Evolutionary conservation across 2,797 vertebrate species (phyloP).

Genomic region (Galagoides demidoff): DNA sequence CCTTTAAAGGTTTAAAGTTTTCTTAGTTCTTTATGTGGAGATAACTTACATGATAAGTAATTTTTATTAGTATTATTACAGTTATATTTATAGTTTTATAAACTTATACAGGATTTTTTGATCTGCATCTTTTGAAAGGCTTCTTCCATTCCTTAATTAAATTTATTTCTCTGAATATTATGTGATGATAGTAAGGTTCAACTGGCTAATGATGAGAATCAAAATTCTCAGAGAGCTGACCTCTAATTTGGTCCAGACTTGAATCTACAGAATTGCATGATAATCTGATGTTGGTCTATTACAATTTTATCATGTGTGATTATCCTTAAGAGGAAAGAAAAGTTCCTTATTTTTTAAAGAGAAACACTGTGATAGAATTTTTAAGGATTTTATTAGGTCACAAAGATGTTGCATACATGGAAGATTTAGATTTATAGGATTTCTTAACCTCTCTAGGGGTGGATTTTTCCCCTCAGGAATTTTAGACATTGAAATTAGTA

Average conservation of each 20-base stretch:
- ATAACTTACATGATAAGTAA: neutral
- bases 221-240: slow-evolving; percentile 23
- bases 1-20: slow-evolving; percentile 9
- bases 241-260: slow-evolving; percentile 9
- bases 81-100: slow-evolving; percentile 12
- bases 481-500: slow-evolving; percentile 19
- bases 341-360: slow-evolving; percentile 50
- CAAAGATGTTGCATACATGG: neutral
- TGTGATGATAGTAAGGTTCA: neutral
- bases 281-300: slow-evolving; percentile 29
- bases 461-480: neutral
- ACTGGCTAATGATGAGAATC: neutral
- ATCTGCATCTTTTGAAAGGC: slow-evolving; percentile 7
- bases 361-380: neutral
- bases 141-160: slow-evolving; percentile 12
- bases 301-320: slow-evolving; percentile 28
- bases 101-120: neutral
- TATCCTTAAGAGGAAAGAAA: slow-evolving; percentile 42
- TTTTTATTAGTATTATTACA: slow-evolving; percentile 37
- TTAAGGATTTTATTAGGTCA: slow-evolving; percentile 46
- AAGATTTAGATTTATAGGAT: slow-evolving; percentile 31
- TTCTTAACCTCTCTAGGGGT: slow-evolving; percentile 29
- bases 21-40: neutral
- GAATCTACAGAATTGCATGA: slow-evolving; percentile 37
- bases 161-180: slow-evolving; percentile 47